A percentile compares a stretch with the other conserved stretches of the same genome.
These are phyloP conservation scores for Oikopleura albicans DNA, from an alignment of 23 tunicate genomes.

Conservation along the genomic window DNA sequence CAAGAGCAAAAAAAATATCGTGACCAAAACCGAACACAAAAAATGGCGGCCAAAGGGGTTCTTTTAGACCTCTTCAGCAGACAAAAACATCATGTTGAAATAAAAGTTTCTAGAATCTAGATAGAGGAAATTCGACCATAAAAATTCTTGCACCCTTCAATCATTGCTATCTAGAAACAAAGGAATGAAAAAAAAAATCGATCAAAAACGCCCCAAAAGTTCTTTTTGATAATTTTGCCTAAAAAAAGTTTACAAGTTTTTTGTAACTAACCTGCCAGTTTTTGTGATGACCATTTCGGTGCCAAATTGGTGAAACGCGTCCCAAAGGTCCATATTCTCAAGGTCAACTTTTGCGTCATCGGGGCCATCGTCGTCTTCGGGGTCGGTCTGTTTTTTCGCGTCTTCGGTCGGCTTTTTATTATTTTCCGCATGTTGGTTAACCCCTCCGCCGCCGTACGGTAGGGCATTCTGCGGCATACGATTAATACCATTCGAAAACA, in stretches of 20 bases:
- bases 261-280: constrained; percentile 16
- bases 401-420: background rate
- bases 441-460: too few species aligned
- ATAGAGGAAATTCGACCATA: too few species aligned
- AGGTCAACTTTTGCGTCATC: constrained; percentile 2
- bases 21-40: too few species aligned
- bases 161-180: too few species aligned
- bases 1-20: too few species aligned
- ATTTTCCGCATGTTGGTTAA: too few species aligned
- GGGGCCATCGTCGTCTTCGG: constrained; percentile 9
- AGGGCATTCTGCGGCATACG: background rate
- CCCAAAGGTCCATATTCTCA: constrained; percentile 12
- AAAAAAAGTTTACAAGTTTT: too few species aligned
- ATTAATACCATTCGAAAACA: background rate
- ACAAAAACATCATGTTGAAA: too few species aligned
- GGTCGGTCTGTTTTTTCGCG: background rate
- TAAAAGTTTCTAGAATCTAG: too few species aligned
- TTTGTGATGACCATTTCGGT: constrained; percentile 17
- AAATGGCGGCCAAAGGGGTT: too few species aligned
- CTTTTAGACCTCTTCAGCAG: too few species aligned
- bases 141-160: too few species aligned
- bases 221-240: background rate
- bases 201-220: background rate
- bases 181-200: background rate
- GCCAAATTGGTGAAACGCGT: constrained; percentile 7